Percentiles rank a stretch among this genome's conserved stretches.
phyloP scores from a whole-genome alignment of 2,113 vertebrate genomes.

The western clawed frog (Xenopus tropicalis) region DNA sequence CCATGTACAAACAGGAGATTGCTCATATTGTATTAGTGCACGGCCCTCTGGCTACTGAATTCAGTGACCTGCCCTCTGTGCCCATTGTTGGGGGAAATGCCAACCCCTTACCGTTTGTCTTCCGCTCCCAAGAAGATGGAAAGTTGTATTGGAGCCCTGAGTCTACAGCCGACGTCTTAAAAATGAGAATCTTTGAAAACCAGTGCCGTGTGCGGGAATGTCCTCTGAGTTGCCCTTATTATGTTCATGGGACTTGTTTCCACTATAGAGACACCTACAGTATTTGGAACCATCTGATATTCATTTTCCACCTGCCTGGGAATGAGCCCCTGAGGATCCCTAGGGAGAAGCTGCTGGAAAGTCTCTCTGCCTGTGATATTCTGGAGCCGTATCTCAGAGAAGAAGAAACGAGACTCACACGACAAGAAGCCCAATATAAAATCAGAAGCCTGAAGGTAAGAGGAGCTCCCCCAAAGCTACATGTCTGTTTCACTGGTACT shows the following conservation, averaged over 20 bases:
- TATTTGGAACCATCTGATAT: constrained; percentile 7
- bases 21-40: constrained; percentile 3
- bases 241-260: neutral
- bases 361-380: neutral
- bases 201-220: neutral
- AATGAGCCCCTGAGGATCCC: neutral
- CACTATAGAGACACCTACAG: neutral
- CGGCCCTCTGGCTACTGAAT: neutral
- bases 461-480: too few relatives aligned
- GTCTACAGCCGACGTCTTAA: neutral
- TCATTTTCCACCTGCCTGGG: constrained; percentile 9
- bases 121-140: neutral
- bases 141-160: constrained; percentile 24
- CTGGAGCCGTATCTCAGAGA: neutral
- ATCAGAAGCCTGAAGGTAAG: too few relatives aligned
- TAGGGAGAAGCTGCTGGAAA: neutral
- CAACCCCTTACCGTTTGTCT: neutral
- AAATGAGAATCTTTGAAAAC: neutral
- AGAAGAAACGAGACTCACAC: too few relatives aligned
- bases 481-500: too few relatives aligned
- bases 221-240: neutral
- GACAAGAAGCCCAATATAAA: too few relatives aligned
- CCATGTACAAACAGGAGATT: constrained; percentile 18
- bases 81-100: neutral
- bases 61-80: neutral